Base-by-base conservation (phyloP, 1,140 invertebrate genomes). In the Bombus pyrosoma region DNA sequence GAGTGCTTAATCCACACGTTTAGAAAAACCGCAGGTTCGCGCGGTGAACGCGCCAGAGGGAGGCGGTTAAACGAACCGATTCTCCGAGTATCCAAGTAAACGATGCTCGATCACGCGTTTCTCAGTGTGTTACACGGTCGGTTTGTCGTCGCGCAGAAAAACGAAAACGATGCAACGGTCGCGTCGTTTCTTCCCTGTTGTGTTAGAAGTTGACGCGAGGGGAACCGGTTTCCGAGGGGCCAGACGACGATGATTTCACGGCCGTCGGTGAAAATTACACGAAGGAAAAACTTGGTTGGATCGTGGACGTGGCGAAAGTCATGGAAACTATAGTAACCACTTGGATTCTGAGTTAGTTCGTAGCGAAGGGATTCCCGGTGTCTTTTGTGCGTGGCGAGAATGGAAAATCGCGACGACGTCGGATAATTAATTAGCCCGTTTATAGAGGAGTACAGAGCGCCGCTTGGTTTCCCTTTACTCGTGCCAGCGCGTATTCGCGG, bases 211-310 rank as follows among this genome's bases (percentile, higher is more conserved):
- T 39, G 32, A 22, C 13, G 71, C 37, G 34, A 34, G 22, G 41
- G 77, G 81, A 92, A 91, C 90, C 90, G 87, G 91, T 91, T 91
- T 82, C 79, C 34, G 39, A 37, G 18, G 37, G 34, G 22, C 18
- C 39, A 83, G 83, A 86, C 86, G 85, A 76, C 85, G 85, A 85
- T 69, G 88, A 92, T 92, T 92, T 92, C 91, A 92, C 90, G 87
- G 87, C 85, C 87, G 84, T 89, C 89, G 83, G 71, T 89, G 91
- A 91, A 92, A 92, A 91, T 86, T 87, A 83, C 84, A 75, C 75
- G 81, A 79, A 68, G 79, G 86, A 92, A 92, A 91, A 91, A 85
- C 83, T 86, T 69, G 57, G 75, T 74, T 64, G 41, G 62, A 34
- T 85, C 74, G 78, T 89, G 78, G 82, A 87, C 74, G 77, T 79